Base-by-base conservation (phyloP, 2,797 vertebrate species). In the Sitta carolinensis region DNA sequence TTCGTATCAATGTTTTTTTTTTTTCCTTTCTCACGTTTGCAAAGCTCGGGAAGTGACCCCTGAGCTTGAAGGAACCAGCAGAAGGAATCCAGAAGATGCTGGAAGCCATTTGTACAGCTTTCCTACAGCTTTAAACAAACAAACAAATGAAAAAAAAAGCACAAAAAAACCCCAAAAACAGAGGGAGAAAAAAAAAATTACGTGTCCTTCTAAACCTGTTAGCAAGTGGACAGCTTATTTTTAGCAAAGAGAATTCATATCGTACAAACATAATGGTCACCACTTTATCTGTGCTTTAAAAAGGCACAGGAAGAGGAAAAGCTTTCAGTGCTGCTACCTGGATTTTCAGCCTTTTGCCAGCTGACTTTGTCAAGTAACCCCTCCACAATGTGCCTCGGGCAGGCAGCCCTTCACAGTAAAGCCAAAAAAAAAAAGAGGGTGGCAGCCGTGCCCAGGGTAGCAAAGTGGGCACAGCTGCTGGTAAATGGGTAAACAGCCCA, bases 311-410 rank as follows among this genome's bases (percentile, higher is more conserved):
- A 47, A 80, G 76, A 94, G 86, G 83, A 55, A 84, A 92, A 93
- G 89, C 82, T 87, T 96, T 95, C 94, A 97, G 95, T 96, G 93
- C 89, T 91, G 96, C 94, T 94, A 93, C 87, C 89, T 94, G 87
- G 85, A 61, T 83, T 90, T 86, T 87, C 92, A 94, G 90, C 88
- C 52, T 95, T 84, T 87, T 21, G 30, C 83, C 87, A 89, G 95
- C 93, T 94, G 83, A 93, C 30, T 89, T 91, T 69, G 83, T 96
- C 96, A 95, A 94, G 95, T 96, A 92, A 95, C 91, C 95, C 89
- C 36, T 8, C 91, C 50, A 7, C 6, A 2, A 87, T 7, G 6
- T 67, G 87, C 70, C 90, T 69, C 1, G 78, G 88, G 84, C 83
- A 15, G 7, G 36, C 83, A 67, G 82, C 84, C 90, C 85, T 91